Conservation (phyloP, 1,140 invertebrate genomes). For the Drosophila baimaii region DNA sequence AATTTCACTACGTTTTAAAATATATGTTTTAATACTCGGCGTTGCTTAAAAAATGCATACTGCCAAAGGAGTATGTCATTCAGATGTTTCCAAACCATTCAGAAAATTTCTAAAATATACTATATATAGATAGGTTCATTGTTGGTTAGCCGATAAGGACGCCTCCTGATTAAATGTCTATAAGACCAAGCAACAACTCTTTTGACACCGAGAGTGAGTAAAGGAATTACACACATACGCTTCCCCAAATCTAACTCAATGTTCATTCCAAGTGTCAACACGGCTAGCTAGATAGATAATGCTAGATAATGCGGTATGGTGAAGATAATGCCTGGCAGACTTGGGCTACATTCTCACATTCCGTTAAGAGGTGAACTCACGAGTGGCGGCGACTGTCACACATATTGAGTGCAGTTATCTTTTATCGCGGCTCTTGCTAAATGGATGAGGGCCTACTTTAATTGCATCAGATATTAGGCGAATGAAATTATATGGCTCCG, state of each 20-base stretch:
- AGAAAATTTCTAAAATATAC: too few species aligned
- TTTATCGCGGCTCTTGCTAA: constrained; percentile 44
- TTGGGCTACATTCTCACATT: constrained; percentile 18
- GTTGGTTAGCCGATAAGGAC: too few species aligned
- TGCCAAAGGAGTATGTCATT: too few species aligned
- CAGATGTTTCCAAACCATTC: too few species aligned
- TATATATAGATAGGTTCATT: too few species aligned
- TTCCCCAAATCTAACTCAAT: not conserved
- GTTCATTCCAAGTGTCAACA: constrained; percentile 15
- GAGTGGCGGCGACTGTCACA: constrained; percentile 8
- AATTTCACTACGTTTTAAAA: too few species aligned
- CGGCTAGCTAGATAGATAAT: constrained; percentile 8
- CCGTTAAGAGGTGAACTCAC: constrained; percentile 37
- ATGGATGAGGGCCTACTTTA: constrained; percentile 54
- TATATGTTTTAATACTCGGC: too few species aligned
- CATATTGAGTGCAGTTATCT: constrained; percentile 49
- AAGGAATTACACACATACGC: not conserved
- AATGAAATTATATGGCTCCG: constrained; percentile 50
- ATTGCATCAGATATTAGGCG: constrained; percentile 59
- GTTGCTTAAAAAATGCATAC: too few species aligned
- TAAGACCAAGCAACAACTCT: not conserved
- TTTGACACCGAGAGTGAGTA: not conserved
- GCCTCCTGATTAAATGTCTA: too few species aligned
- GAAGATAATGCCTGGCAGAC: constrained; percentile 25
- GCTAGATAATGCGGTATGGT: constrained; percentile 25